Conservation (phyloP, 2,888 invertebrate species). For the Dendrolimus houi region DNA sequence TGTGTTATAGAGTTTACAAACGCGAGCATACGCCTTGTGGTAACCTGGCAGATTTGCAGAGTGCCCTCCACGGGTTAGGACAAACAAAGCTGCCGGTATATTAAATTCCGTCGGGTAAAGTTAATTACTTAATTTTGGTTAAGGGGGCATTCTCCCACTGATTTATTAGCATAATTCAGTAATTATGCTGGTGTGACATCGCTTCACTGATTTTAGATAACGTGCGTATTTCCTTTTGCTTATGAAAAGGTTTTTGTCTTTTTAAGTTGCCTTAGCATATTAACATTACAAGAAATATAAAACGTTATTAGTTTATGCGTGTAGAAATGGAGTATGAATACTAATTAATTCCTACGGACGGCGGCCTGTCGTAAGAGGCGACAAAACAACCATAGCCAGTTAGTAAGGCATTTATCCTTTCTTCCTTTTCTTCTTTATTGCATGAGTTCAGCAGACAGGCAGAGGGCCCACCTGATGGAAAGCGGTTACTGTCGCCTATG, state of each 20-base stretch:
- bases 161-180: constrained; percentile 59
- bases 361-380: too few relatives aligned
- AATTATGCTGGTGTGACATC: constrained; percentile 47
- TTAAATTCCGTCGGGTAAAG: constrained; percentile 36
- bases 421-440: too few relatives aligned
- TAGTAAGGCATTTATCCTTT: background rate
- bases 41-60: constrained; percentile 24
- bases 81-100: constrained; percentile 24
- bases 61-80: constrained; percentile 16
- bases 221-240: constrained; percentile 4
- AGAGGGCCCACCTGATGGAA: too few relatives aligned
- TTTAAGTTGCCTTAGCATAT: constrained; percentile 1
- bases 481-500: too few relatives aligned
- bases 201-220: constrained; percentile 26
- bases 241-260: constrained; percentile 10
- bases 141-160: constrained; percentile 43
- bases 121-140: constrained; percentile 66
- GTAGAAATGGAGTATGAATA: background rate
- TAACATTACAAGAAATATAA: background rate
- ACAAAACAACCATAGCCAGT: too few relatives aligned
- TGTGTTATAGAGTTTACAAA: constrained; percentile 37
- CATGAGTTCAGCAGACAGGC: too few relatives aligned
- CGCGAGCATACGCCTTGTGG: constrained; percentile 37
- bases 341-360: too few relatives aligned
- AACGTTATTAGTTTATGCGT: background rate